Evolutionary conservation across 2,113 vertebrate genomes (phyloP).

Genomic region (Nicator chloris): DNA sequence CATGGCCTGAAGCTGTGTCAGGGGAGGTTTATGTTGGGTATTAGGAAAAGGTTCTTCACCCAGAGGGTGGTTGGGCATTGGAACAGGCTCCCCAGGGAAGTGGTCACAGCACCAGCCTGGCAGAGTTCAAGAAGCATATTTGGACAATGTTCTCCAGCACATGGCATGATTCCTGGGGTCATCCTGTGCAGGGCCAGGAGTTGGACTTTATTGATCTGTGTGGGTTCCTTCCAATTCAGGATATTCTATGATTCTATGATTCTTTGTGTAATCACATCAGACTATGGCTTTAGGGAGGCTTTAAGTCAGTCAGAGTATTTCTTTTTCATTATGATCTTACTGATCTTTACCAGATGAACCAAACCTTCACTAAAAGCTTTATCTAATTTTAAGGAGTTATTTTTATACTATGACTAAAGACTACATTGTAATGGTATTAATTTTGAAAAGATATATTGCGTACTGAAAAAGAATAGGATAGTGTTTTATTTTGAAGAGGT

Average conservation of each 20-base stretch:
- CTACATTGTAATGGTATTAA: not conserved
- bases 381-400: constrained; percentile 1
- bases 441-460: not conserved
- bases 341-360: constrained; percentile 16
- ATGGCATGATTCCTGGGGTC: not conserved
- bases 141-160: not conserved
- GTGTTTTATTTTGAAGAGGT: not conserved
- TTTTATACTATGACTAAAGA: constrained; percentile 5
- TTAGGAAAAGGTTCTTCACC: not conserved
- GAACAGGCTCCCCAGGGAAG: not conserved
- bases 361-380: constrained; percentile 10
- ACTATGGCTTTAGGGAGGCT: not conserved
- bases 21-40: not conserved
- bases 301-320: not conserved
- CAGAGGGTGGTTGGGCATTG: not conserved
- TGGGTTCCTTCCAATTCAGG: not conserved
- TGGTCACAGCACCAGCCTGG: not conserved
- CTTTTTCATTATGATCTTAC: not conserved
- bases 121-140: not conserved
- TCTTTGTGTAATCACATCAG: not conserved
- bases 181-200: not conserved
- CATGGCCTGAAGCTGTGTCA: not conserved
- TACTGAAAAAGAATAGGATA: not conserved
- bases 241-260: not conserved
- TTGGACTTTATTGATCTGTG: not conserved